Evolutionary conservation across 2,888 invertebrate genomes (phyloP).

Genomic region (Formica aserva): DNA sequence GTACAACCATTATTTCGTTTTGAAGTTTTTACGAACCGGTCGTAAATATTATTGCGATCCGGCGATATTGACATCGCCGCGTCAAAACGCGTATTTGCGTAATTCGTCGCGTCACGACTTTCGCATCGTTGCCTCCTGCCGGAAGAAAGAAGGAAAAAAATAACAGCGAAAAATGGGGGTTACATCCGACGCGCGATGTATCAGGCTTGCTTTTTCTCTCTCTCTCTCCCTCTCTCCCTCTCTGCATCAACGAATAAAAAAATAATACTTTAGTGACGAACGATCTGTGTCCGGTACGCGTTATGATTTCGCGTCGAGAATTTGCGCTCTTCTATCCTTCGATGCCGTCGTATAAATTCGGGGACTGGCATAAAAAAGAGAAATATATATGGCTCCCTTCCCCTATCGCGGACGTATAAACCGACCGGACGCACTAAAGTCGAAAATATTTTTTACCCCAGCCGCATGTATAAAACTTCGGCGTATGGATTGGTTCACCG

Average conservation of each 20-base stretch:
- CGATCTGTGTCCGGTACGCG: slow-evolving; percentile 57
- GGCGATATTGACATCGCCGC: slow-evolving; percentile 37
- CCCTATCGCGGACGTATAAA: slow-evolving; percentile 20
- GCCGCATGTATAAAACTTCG: neutral
- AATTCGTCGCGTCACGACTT: slow-evolving; percentile 51
- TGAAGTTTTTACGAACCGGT: slow-evolving; percentile 13
- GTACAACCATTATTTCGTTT: neutral
- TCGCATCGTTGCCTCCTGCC: slow-evolving; percentile 36
- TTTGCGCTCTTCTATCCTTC: slow-evolving; percentile 44
- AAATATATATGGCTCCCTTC: slow-evolving; percentile 12
- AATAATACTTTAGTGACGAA: slow-evolving; percentile 59
- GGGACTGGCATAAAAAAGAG: slow-evolving; percentile 4
- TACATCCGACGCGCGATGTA: slow-evolving; percentile 42
- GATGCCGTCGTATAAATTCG: slow-evolving; percentile 50
- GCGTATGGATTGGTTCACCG: neutral
- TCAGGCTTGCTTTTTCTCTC: slow-evolving; percentile 12
- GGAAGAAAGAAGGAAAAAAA: slow-evolving; percentile 34
- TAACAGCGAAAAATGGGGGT: slow-evolving; percentile 9
- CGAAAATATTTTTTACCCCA: slow-evolving; percentile 51
- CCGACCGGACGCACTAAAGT: slow-evolving; percentile 37
- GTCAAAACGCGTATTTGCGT: slow-evolving; percentile 53
- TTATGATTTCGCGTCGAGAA: slow-evolving; percentile 50
- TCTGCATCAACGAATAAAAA: slow-evolving; percentile 46
- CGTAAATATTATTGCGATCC: slow-evolving; percentile 40
- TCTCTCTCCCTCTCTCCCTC: neutral